Conservation (phyloP, 2,888 invertebrate genomes). For the Sarcophaga variegata region DNA sequence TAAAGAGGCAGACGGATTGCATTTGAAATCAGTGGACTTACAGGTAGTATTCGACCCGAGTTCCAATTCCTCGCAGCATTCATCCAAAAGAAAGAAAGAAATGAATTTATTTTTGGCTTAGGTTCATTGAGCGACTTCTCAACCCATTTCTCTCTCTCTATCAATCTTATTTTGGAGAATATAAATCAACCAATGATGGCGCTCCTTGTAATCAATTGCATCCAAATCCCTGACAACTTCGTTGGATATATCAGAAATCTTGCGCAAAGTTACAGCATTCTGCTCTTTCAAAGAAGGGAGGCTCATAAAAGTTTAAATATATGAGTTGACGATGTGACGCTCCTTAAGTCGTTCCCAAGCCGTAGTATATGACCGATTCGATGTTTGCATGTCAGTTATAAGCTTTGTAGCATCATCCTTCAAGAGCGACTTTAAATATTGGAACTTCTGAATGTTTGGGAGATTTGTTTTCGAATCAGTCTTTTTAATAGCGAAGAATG, state of each 20-base stretch:
- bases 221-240: constrained; percentile 34
- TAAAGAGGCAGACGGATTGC: constrained; percentile 7
- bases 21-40: not conserved
- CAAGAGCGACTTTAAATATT: constrained; percentile 59
- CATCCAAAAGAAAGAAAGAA: not conserved
- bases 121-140: constrained; percentile 6
- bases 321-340: constrained; percentile 28
- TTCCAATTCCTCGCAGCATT: constrained; percentile 17
- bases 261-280: not conserved
- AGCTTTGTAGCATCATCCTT: constrained; percentile 46
- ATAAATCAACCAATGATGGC: constrained; percentile 26
- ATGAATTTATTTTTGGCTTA: not conserved
- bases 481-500: constrained; percentile 16
- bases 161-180: constrained; percentile 9
- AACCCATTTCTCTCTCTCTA: constrained; percentile 10
- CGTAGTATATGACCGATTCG: constrained; percentile 1
- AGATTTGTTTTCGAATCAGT: constrained; percentile 51
- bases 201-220: constrained; percentile 21
- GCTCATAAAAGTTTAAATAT: constrained; percentile 38
- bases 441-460: constrained; percentile 45
- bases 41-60: not conserved
- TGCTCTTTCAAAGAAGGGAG: constrained; percentile 3
- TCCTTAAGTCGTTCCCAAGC: constrained; percentile 34
- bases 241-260: not conserved
- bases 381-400: constrained; percentile 16